Evolutionary conservation across 2,888 invertebrate species (phyloP), one percentile per base, ranked within the genome.

Genomic region (Saturnia japonica): DNA sequence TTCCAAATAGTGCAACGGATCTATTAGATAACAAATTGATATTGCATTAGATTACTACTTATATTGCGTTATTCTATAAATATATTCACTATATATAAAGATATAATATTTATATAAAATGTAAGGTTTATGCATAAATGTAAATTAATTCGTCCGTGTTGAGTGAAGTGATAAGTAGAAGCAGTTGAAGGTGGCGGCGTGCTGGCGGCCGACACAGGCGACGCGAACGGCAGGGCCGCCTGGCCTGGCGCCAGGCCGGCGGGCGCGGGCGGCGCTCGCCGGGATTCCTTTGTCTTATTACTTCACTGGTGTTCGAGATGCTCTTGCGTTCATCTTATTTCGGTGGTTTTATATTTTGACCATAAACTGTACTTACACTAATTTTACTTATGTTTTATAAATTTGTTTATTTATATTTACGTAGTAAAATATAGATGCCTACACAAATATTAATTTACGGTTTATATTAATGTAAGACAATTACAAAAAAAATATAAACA

Each of bases 241-340:
- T 93, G 93, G 94, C 93, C 83, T 85, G 93, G 93, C 93, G 93
- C 94, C 93, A 93, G 93, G 92, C 92, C 85, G 93, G 94, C 94
- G 93, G 92, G 90, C 90, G 94, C 94, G 93, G 92, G 90, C 90
- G 91, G 90, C 88, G 85, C 82, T 80, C 88, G 87, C 85, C 90
- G 94, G 94, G 93, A 93, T 94, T 93, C 93, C 94, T 94, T 94
- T 94, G 94, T 94, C 90, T 93, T 90, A 88, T 90, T 89, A 89
- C 85, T 87, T 85, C 85, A 86, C 85, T 77, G 81, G 79, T 78
- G 81, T 79, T 80, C 81, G 75, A n/a, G n/a, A 76, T 72, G 75
- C 76, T 75, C 76, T 78, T 73, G 75, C 72, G 64, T 64, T 64
- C 40, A 64, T 40, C 64, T 40, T n/a, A 64, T 64, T 25, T 40